Percentiles rank a stretch among this genome's conserved stretches.
Evolutionary conservation across 2,888 invertebrate genomes (phyloP).

Genomic region (Agelastica alni): DNA sequence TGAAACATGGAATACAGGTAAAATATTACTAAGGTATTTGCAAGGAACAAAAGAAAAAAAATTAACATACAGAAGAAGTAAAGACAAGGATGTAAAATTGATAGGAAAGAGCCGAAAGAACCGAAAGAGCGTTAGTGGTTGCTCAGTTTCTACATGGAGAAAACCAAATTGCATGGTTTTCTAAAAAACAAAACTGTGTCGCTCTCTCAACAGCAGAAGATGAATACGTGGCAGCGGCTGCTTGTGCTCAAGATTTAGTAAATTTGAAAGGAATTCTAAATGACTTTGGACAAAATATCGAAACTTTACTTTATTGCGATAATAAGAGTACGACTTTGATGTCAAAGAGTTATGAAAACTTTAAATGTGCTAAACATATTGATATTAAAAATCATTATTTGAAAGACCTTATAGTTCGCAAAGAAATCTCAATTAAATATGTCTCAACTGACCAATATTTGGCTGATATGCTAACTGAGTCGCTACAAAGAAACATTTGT

Average conservation of each 20-base stretch:
- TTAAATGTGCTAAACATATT: constrained; percentile 17
- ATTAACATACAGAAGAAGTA: neutral
- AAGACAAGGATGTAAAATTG: neutral
- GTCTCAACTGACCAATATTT: constrained; percentile 15
- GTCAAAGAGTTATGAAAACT: constrained; percentile 21
- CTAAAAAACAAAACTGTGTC: constrained; percentile 1
- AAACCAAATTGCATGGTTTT: neutral
- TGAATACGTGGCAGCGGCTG: constrained; percentile 6
- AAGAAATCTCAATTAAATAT: constrained; percentile 16
- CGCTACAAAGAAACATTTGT: constrained; percentile 19
- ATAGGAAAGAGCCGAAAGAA: neutral
- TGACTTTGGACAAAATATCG: constrained; percentile 5
- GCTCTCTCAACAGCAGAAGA: constrained; percentile 1
- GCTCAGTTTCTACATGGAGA: too few species aligned
- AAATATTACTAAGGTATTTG: neutral
- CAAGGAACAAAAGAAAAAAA: too few species aligned
- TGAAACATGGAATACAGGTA: neutral
- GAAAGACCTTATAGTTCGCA: constrained; percentile 14
- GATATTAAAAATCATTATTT: constrained; percentile 20
- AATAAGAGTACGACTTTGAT: constrained; percentile 19
- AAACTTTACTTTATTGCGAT: constrained; percentile 12
- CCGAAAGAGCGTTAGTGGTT: constrained; percentile 3
- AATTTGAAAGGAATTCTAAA: constrained; percentile 17
- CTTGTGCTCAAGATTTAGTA: constrained; percentile 17
- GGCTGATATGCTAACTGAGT: constrained; percentile 17